Percentiles rank a stretch among this genome's conserved stretches.
phyloP scores from a whole-genome alignment of 2,113 vertebrate genomes.

The Phasianus colchicus region DNA sequence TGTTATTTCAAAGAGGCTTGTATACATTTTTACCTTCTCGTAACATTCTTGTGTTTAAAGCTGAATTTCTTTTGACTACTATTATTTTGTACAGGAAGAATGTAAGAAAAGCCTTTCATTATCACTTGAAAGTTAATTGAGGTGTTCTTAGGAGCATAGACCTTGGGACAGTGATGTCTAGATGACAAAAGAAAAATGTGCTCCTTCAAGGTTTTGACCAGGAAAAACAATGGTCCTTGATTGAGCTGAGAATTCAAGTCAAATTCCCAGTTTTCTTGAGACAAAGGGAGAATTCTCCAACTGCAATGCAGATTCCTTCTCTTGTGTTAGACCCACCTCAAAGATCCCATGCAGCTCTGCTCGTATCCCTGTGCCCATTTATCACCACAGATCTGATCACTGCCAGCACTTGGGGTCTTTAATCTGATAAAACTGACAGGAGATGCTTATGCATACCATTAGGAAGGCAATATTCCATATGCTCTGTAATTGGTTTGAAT shows the following conservation, averaged over 20 bases:
- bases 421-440: constrained; percentile 65
- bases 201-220: neutral
- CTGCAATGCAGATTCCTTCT: constrained; percentile 68
- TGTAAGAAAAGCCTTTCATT: neutral
- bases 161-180: neutral
- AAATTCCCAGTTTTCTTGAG: constrained; percentile 24
- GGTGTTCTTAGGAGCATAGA: neutral
- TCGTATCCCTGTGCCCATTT: neutral
- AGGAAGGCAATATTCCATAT: constrained; percentile 61
- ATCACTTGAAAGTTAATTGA: constrained; percentile 37
- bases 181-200: neutral
- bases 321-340: constrained; percentile 10
- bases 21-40: neutral
- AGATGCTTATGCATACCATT: constrained; percentile 60
- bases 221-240: constrained; percentile 25
- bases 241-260: neutral
- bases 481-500: constrained; percentile 67
- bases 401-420: constrained; percentile 41
- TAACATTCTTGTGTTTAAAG: neutral
- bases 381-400: neutral
- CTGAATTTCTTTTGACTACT: neutral
- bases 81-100: neutral
- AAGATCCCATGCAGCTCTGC: constrained; percentile 8
- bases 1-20: neutral
- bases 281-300: constrained; percentile 44